Conservation (phyloP, 2,113 vertebrate species). For the Ondatra zibethicus region DNA sequence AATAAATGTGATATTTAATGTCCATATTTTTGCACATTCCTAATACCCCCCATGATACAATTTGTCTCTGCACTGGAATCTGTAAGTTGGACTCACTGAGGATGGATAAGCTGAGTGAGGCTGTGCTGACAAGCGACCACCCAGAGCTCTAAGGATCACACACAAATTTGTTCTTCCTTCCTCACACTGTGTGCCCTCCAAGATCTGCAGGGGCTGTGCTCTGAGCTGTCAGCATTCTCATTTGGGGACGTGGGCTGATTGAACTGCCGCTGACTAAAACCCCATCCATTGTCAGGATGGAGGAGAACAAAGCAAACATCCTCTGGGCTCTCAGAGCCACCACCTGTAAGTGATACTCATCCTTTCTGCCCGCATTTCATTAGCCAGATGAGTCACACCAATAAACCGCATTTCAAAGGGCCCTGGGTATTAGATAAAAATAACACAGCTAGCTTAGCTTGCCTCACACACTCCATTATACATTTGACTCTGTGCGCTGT, state of each 20-base stretch:
- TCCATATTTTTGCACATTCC: neutral
- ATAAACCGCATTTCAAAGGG: neutral
- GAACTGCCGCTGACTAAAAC: constrained; percentile 22
- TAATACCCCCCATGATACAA: neutral
- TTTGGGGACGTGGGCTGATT: neutral
- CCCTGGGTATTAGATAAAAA: neutral
- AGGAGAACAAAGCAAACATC: neutral
- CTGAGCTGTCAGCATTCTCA: neutral
- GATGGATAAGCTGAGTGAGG: neutral
- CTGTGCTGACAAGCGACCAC: neutral
- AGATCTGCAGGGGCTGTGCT: neutral
- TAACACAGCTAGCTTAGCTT: neutral
- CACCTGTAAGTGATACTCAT: constrained; percentile 31
- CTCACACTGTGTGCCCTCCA: neutral
- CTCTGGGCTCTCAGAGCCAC: neutral
- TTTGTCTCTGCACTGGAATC: neutral
- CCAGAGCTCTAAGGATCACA: neutral
- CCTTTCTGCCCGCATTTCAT: constrained; percentile 5
- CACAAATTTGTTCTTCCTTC: neutral
- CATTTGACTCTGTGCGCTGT: neutral
- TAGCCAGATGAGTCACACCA: neutral
- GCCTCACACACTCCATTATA: no score
- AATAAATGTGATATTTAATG: neutral
- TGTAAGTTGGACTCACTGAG: constrained; percentile 1
- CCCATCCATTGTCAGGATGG: neutral